phyloP scores from a whole-genome alignment of 1,140 invertebrate species.

The Bombus terrestris region DNA sequence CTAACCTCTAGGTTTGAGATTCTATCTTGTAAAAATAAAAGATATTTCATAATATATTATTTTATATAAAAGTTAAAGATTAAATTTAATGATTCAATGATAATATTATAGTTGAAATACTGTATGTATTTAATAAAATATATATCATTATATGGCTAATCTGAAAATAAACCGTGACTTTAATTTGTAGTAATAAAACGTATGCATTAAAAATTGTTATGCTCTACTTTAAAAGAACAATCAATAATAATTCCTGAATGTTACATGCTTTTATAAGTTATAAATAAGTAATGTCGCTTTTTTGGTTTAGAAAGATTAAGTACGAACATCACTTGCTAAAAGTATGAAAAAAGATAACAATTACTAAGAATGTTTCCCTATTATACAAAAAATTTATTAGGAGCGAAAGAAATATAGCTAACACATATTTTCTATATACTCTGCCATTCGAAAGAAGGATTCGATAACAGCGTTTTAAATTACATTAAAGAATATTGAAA shows the following conservation, averaged over 20 bases:
- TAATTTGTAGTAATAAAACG: neutral
- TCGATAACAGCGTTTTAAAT: neutral
- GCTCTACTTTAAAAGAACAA: neutral
- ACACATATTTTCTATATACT: neutral
- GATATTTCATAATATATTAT: neutral
- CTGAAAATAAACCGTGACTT: neutral
- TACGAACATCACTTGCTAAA: neutral
- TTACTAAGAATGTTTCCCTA: too few relatives aligned
- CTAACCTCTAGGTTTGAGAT: neutral
- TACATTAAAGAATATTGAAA: neutral
- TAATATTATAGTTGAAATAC: neutral
- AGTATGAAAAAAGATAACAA: neutral
- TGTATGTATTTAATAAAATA: neutral
- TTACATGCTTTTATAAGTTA: neutral
- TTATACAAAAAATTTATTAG: neutral
- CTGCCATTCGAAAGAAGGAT: neutral
- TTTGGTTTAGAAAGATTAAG: too few relatives aligned
- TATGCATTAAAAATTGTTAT: neutral
- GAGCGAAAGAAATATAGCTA: neutral
- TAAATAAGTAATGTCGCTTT: constrained; percentile 18
- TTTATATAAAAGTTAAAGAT: neutral
- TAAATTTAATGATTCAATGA: neutral
- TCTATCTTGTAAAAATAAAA: neutral
- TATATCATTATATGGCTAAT: neutral
- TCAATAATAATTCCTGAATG: neutral